A percentile compares a stretch with the other conserved stretches of the same genome.
Evolutionary conservation across 2,797 vertebrate genomes (phyloP).

Genomic region (Cyclopterus lumpus): DNA sequence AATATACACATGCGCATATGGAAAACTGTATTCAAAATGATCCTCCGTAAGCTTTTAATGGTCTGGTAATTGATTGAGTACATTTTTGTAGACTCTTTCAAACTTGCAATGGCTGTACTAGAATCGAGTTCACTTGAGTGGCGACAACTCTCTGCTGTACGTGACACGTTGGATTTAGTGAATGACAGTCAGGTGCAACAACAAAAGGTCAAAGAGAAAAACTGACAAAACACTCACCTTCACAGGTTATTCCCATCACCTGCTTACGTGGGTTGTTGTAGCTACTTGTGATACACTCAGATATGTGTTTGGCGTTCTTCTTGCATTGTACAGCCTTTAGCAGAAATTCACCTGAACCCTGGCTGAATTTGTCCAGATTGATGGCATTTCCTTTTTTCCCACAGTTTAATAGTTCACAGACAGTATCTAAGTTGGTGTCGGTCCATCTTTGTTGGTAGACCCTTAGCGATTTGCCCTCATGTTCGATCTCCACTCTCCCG

Average conservation of each 20-base stretch:
- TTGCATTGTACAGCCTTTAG: rapidly evolving
- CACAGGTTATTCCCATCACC: conserved; percentile 32
- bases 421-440: rapidly evolving
- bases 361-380: rapidly evolving
- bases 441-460: rapidly evolving
- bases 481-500: conserved; percentile 51
- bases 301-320: rapidly evolving
- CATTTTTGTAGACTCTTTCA: not conserved
- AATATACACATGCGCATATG: not conserved
- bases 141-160: not conserved
- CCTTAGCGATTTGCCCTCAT: not conserved
- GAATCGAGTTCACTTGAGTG: not conserved
- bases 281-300: not conserved
- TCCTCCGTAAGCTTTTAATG: too few species aligned
- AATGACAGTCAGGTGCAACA: not conserved
- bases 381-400: rapidly evolving
- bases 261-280: rapidly evolving
- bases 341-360: not conserved
- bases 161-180: not conserved
- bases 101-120: not conserved
- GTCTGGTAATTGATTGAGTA: not conserved
- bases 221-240: conserved; percentile 36
- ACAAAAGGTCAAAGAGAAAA: not conserved
- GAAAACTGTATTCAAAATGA: not conserved
- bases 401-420: conserved; percentile 34